Percentiles rank a stretch among this genome's conserved stretches.
These are phyloP conservation scores for Trialeurodes vaporariorum DNA, from an alignment of 1,140 invertebrate species.

Conservation along the genomic window DNA sequence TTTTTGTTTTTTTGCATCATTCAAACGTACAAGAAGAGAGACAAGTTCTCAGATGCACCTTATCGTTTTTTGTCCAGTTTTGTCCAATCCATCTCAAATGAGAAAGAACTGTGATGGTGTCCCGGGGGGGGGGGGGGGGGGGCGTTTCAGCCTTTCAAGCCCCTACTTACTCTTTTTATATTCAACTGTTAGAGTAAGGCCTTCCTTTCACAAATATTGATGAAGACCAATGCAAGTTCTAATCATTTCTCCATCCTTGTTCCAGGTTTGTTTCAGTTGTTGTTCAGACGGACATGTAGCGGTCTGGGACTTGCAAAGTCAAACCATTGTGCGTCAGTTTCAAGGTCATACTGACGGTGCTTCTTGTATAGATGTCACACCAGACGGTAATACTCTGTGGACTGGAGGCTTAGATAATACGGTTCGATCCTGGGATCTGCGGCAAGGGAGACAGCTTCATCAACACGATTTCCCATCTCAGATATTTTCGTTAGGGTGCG, in stretches of 20 bases:
- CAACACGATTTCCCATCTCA: constrained; percentile 83
- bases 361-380: constrained; percentile 92
- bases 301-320: constrained; percentile 93
- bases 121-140: too few species aligned
- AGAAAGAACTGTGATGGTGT: too few species aligned
- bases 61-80: too few species aligned
- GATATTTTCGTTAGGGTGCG: constrained; percentile 38
- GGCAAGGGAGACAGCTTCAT: constrained; percentile 75
- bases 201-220: too few species aligned
- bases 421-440: constrained; percentile 87
- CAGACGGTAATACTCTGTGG: constrained; percentile 92
- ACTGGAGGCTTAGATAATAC: constrained; percentile 95
- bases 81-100: too few species aligned
- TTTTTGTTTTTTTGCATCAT: too few species aligned
- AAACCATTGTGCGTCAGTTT: constrained; percentile 83
- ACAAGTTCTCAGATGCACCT: too few species aligned
- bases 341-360: constrained; percentile 93
- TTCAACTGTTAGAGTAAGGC: too few species aligned
- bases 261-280: constrained; percentile 78
- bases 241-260: constrained; percentile 3
- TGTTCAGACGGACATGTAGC: constrained; percentile 95
- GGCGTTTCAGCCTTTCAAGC: too few species aligned
- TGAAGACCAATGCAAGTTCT: too few species aligned
- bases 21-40: too few species aligned
- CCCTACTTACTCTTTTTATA: too few species aligned